phyloP scores from a whole-genome alignment of 30 jellyfish, hydroid and myxozoan species.

The Cassiopea andromeda region DNA sequence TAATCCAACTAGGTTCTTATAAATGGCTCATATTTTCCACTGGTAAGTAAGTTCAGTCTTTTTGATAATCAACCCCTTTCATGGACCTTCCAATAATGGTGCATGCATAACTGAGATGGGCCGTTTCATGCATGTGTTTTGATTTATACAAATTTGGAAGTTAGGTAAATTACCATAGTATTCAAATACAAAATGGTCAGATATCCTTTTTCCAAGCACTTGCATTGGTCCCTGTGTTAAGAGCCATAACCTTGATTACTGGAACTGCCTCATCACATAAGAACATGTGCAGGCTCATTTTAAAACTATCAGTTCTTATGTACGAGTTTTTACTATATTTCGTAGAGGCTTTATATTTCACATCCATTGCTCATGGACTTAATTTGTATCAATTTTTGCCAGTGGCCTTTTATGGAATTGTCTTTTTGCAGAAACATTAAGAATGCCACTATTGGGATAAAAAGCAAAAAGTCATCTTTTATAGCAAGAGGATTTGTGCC shows the following conservation, averaged over 20 bases:
- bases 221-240: neutral
- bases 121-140: too few species aligned
- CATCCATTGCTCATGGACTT: neutral
- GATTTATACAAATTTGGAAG: neutral
- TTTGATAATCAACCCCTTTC: too few species aligned
- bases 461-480: conserved; percentile 68
- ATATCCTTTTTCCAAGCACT: too few species aligned
- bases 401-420: neutral
- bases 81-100: too few species aligned
- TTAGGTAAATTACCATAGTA: neutral
- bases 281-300: neutral
- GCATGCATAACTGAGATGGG: too few species aligned
- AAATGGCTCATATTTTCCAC: too few species aligned
- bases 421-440: conserved; percentile 63
- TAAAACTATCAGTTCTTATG: too few species aligned
- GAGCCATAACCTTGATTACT: neutral
- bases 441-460: conserved; percentile 87
- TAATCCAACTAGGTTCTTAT: too few species aligned
- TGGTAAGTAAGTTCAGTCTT: too few species aligned
- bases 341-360: neutral
- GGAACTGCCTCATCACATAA: neutral
- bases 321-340: neutral
- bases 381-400: neutral
- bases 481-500: conserved; percentile 75
- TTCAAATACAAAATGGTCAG: too few species aligned